phyloP scores from a whole-genome alignment of 2,888 invertebrate genomes.

The Leptarthrus brevirostris region DNA sequence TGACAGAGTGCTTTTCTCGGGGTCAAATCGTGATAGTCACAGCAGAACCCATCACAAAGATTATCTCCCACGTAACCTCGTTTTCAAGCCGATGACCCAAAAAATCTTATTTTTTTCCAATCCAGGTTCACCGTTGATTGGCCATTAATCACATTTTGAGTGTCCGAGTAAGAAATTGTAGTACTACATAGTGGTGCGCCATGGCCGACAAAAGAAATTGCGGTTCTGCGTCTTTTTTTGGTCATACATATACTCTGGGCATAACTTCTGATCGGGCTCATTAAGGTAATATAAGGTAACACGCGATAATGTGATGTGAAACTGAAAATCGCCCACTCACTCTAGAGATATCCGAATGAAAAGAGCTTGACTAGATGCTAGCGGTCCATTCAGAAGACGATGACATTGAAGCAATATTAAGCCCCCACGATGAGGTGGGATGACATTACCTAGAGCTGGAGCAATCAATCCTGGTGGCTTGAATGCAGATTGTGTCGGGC shows the following conservation, averaged over 20 bases:
- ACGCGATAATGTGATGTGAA: slow-evolving; percentile 5
- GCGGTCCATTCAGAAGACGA: background rate
- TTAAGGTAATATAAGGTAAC: slow-evolving; percentile 12
- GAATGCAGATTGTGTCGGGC: too few species aligned
- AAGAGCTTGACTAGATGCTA: background rate
- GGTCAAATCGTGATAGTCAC: slow-evolving; percentile 33
- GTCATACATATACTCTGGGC: too few species aligned
- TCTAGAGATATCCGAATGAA: background rate
- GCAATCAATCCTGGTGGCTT: background rate
- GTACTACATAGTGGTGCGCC: background rate
- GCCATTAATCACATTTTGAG: slow-evolving; percentile 9
- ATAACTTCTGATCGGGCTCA: background rate
- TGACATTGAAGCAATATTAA: background rate
- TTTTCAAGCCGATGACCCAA: slow-evolving; percentile 27
- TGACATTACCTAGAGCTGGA: background rate
- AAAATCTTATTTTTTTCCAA: slow-evolving; percentile 18
- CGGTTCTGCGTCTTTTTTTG: too few species aligned
- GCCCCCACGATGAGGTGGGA: background rate
- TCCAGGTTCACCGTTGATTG: slow-evolving; percentile 2
- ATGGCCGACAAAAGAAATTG: background rate
- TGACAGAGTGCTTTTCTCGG: slow-evolving; percentile 29
- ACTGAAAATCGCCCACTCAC: slow-evolving; percentile 20
- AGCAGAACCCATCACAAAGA: slow-evolving; percentile 5
- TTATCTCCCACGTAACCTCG: slow-evolving; percentile 15
- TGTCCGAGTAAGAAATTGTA: background rate